Percentiles rank a stretch among this genome's conserved stretches.
These are phyloP conservation scores for Isotomurus palustris DNA, from an alignment of 2,888 invertebrate genomes.

Conservation along the genomic window DNA sequence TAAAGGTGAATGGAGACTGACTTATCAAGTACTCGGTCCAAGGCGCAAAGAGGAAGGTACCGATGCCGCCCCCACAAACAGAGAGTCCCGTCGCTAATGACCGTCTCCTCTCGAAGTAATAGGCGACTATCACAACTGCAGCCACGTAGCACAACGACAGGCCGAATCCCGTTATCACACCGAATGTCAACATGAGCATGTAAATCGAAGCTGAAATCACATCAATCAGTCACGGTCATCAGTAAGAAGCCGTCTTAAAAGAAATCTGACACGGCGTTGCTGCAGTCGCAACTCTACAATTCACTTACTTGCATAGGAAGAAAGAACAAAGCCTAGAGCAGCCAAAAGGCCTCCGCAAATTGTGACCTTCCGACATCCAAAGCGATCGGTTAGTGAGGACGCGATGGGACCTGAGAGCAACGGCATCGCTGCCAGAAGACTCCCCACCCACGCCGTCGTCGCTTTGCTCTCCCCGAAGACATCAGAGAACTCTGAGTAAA, in stretches of 20 bases:
- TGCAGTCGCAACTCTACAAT: neutral
- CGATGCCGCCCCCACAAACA: slow-evolving; percentile 82
- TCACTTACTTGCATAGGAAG: slow-evolving; percentile 56
- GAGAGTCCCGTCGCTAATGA: slow-evolving; percentile 81
- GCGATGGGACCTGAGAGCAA: slow-evolving; percentile 79
- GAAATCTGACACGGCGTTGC: no score
- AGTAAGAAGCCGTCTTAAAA: neutral
- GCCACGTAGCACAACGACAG: slow-evolving; percentile 66
- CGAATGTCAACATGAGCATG: slow-evolving; percentile 74
- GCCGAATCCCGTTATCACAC: slow-evolving; percentile 77
- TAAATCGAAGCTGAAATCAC: slow-evolving; percentile 64
- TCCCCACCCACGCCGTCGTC: slow-evolving; percentile 84
- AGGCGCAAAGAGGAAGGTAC: slow-evolving; percentile 81
- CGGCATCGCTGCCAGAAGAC: slow-evolving; percentile 87
- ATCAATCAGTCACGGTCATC: no score
- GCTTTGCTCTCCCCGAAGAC: slow-evolving; percentile 80
- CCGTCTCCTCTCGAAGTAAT: slow-evolving; percentile 78
- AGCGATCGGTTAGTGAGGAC: slow-evolving; percentile 56
- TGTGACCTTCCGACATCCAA: slow-evolving; percentile 71
- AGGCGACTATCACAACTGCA: slow-evolving; percentile 85
- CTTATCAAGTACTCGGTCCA: slow-evolving; percentile 65
- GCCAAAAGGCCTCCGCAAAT: slow-evolving; percentile 73
- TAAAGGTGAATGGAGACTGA: slow-evolving; percentile 10
- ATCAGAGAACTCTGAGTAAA: slow-evolving; percentile 77
- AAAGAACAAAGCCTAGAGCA: slow-evolving; percentile 69